Evolutionary conservation across 2,888 invertebrate genomes (phyloP).

Genomic region (Anagyrus pseudococci): DNA sequence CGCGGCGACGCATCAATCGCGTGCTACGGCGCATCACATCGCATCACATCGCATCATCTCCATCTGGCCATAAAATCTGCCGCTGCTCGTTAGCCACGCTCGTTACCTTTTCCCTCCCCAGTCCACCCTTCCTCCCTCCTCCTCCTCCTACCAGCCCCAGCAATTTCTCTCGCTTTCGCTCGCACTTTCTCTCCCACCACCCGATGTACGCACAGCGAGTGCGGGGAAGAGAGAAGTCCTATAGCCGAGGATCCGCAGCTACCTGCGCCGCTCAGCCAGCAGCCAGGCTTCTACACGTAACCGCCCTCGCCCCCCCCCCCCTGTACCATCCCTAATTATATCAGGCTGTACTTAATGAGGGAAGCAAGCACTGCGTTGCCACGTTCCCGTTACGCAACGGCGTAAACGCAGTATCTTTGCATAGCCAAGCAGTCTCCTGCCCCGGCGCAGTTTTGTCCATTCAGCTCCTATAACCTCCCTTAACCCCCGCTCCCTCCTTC

Average conservation of each 20-base stretch:
- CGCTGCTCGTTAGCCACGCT: slow-evolving; percentile 58
- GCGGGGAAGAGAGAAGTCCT: slow-evolving; percentile 30
- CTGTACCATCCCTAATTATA: slow-evolving; percentile 58
- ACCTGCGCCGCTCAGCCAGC: too few relatives aligned
- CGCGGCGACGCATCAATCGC: slow-evolving; percentile 53
- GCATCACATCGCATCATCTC: slow-evolving; percentile 55
- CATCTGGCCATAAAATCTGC: slow-evolving; percentile 60
- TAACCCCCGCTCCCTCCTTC: neutral
- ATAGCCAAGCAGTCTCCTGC: slow-evolving; percentile 19
- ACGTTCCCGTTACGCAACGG: slow-evolving; percentile 18
- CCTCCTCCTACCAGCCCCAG: slow-evolving; percentile 27
- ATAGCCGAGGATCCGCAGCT: slow-evolving; percentile 41
- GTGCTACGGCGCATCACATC: too few relatives aligned
- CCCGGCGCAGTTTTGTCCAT: too few relatives aligned
- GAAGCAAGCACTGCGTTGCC: slow-evolving; percentile 41
- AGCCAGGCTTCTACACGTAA: too few relatives aligned
- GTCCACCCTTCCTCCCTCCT: neutral
- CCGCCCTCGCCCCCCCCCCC: too few relatives aligned
- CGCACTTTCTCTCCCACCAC: neutral
- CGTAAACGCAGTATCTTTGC: slow-evolving; percentile 29
- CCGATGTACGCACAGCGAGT: slow-evolving; percentile 7
- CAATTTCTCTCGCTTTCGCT: slow-evolving; percentile 17
- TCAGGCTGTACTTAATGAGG: slow-evolving; percentile 50
- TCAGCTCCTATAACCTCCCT: neutral
- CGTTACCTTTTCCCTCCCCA: slow-evolving; percentile 47